A percentile compares a stretch with the other conserved stretches of the same genome.
phyloP scores from a whole-genome alignment of 2,113 vertebrate genomes.

The Thryonomys swinderianus region DNA sequence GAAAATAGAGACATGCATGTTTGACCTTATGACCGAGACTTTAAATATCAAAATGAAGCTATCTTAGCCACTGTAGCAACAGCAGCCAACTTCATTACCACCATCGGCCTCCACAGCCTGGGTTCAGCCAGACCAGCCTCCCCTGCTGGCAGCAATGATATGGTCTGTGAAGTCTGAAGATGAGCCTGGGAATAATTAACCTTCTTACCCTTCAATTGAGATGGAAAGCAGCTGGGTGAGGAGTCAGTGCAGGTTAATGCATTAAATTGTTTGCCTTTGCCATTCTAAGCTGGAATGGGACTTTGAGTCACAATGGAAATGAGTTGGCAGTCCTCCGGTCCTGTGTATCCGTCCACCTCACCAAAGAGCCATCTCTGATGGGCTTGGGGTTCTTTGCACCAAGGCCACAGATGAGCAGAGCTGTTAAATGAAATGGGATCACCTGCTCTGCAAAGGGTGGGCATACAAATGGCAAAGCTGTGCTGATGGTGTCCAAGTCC shows the following conservation, averaged over 20 bases:
- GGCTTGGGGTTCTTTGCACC: background rate
- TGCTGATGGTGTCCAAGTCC: background rate
- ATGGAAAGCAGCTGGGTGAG: constrained; percentile 63
- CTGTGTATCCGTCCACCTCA: background rate
- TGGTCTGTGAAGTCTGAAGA: constrained; percentile 52
- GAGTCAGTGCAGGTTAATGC: constrained; percentile 60
- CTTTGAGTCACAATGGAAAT: constrained; percentile 19
- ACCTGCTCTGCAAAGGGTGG: background rate
- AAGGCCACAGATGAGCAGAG: background rate
- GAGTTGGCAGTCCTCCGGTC: constrained; percentile 14
- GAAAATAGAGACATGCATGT: background rate
- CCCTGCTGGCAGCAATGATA: background rate
- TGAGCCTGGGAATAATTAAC: constrained; percentile 72
- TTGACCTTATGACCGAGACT: constrained; percentile 6
- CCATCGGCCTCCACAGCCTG: background rate
- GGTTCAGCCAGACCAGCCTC: background rate
- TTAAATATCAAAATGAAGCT: constrained; percentile 2
- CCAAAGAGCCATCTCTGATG: background rate
- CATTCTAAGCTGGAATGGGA: constrained; percentile 4
- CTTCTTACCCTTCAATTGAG: constrained; percentile 62
- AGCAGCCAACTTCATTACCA: constrained; percentile 34
- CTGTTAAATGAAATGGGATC: background rate
- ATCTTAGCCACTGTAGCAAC: background rate
- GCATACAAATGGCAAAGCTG: background rate
- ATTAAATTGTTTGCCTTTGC: constrained; percentile 57